These are phyloP conservation scores for Anser brachyrhynchus DNA, from an alignment of 2,113 vertebrate species.

Conservation along the genomic window DNA sequence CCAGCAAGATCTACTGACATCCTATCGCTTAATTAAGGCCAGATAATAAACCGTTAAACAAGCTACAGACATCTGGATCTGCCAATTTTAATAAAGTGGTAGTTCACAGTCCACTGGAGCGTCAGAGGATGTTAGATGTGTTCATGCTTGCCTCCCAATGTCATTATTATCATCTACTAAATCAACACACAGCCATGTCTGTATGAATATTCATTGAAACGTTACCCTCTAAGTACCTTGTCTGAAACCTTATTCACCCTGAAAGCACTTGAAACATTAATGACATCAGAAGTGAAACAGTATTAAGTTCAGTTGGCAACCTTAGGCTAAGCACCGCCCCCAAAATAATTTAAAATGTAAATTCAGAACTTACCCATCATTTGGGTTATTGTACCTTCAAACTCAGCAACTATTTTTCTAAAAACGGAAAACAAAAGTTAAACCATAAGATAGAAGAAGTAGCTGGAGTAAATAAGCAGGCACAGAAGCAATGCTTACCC, in stretches of 20 bases:
- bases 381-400: constrained; percentile 82
- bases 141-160: background rate
- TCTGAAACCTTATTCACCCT: background rate
- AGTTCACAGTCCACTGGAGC: background rate
- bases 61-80: background rate
- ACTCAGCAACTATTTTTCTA: constrained; percentile 88
- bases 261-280: background rate
- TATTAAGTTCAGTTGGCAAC: background rate
- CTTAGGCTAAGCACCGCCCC: background rate
- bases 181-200: background rate
- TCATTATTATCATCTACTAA: background rate
- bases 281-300: background rate
- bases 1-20: background rate
- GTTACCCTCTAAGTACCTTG: background rate
- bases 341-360: background rate
- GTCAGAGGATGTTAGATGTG: background rate
- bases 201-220: background rate
- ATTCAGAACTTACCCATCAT: constrained; percentile 80
- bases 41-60: background rate
- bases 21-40: background rate
- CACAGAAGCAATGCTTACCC: constrained; percentile 69
- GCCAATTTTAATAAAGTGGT: background rate
- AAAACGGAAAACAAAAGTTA: background rate
- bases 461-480: background rate
- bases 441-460: background rate